A percentile compares a stretch with the other conserved stretches of the same genome.
Evolutionary conservation across 2,888 invertebrate genomes (phyloP).

Genomic region (Tipula helvola): DNA sequence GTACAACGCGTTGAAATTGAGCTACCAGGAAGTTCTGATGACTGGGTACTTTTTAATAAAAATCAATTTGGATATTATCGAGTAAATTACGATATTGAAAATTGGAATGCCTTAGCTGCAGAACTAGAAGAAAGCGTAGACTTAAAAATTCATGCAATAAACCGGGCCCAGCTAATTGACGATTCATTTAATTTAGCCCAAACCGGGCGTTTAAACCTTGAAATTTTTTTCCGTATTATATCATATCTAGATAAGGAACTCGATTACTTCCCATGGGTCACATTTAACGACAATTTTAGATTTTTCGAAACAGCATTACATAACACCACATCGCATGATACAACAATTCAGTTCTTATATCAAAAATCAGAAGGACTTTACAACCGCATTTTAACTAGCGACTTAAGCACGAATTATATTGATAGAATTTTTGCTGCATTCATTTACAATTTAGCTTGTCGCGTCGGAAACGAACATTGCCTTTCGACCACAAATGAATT

Average conservation of each 20-base stretch:
- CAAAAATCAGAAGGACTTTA: neutral
- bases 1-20: neutral
- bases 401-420: neutral
- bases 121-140: neutral
- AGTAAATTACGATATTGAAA: constrained; percentile 54
- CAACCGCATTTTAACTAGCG: neutral
- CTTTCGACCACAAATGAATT: neutral
- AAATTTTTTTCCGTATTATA: constrained; percentile 42
- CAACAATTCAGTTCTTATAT: neutral
- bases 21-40: constrained; percentile 15
- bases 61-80: constrained; percentile 40
- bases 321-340: neutral
- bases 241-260: constrained; percentile 43
- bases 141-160: constrained; percentile 32
- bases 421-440: neutral
- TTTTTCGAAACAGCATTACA: neutral
- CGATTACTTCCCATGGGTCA: constrained; percentile 52
- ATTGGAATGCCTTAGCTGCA: constrained; percentile 44
- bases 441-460: neutral
- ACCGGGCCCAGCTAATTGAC: constrained; percentile 69
- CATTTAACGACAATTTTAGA: neutral
- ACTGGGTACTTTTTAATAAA: constrained; percentile 32
- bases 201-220: constrained; percentile 25
- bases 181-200: constrained; percentile 50
- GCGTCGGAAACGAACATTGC: neutral